A percentile compares a stretch with the other conserved stretches of the same genome.
Conservation (phyloP, 2,888 invertebrate species). For the Malacosoma neustria region DNA sequence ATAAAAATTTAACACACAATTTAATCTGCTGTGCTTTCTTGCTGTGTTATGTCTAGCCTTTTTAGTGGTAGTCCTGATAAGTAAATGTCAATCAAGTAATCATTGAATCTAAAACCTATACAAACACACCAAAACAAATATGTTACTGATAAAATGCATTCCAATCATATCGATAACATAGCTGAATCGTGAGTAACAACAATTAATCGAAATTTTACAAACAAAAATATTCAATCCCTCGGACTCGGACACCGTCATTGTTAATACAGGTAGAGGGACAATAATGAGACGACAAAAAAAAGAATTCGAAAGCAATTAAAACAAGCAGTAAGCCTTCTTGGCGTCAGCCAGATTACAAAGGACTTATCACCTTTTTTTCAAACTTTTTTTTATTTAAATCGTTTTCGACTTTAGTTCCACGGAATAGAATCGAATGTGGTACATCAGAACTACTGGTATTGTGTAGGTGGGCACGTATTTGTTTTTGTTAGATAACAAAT, state of each 20-base stretch:
- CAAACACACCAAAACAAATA: constrained; percentile 34
- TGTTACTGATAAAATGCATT: constrained; percentile 36
- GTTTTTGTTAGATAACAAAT: constrained; percentile 64
- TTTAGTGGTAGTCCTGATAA: no score
- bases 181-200: constrained; percentile 36
- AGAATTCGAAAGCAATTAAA: constrained; percentile 61
- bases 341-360: constrained; percentile 71
- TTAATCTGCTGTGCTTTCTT: no score
- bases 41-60: no score
- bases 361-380: constrained; percentile 63
- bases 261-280: constrained; percentile 65
- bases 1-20: no score
- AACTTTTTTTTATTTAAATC: constrained; percentile 8
- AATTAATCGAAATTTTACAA: constrained; percentile 38
- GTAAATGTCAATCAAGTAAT: constrained; percentile 13
- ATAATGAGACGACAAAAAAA: constrained; percentile 54
- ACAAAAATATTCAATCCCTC: constrained; percentile 29
- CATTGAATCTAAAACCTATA: no score
- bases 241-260: constrained; percentile 44
- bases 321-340: constrained; percentile 57
- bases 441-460: constrained; percentile 9
- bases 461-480: constrained; percentile 62
- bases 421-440: neutral
- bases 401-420: constrained; percentile 12
- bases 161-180: constrained; percentile 39